phyloP scores from a whole-genome alignment of 2,797 vertebrate species.

The Phoxinus dragarum region DNA sequence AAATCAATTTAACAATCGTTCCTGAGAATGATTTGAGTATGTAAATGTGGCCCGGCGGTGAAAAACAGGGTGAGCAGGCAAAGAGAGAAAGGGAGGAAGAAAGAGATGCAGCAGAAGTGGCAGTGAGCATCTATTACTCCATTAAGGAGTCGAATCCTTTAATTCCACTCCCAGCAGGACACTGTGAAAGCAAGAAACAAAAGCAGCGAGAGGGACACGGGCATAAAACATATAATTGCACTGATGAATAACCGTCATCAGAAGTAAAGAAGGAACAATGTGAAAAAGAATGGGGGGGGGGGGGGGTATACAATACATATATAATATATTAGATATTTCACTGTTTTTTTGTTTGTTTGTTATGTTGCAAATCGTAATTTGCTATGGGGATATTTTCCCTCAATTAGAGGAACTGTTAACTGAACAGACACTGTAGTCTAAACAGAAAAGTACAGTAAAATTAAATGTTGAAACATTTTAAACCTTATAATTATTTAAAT shows the following conservation, averaged over 20 bases:
- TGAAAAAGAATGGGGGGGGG: constrained; percentile 44
- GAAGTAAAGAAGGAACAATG: constrained; percentile 53
- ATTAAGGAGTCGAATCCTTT: constrained; percentile 72
- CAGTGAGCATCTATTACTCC: constrained; percentile 62
- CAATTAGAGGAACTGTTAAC: not conserved
- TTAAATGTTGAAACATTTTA: too few species aligned
- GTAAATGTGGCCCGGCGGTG: constrained; percentile 67
- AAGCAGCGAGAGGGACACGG: constrained; percentile 48
- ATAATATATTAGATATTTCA: not conserved
- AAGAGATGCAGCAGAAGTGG: constrained; percentile 45
- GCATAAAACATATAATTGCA: constrained; percentile 62
- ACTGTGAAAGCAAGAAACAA: constrained; percentile 55
- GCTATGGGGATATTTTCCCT: not conserved
- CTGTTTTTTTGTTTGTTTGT: not conserved
- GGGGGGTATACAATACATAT: not conserved
- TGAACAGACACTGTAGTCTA: too few species aligned
- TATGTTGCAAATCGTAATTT: not conserved
- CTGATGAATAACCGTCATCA: constrained; percentile 64
- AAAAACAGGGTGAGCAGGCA: constrained; percentile 14
- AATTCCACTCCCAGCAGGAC: constrained; percentile 69
- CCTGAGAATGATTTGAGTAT: constrained; percentile 79
- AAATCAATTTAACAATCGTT: constrained; percentile 78
- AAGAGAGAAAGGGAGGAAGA: constrained; percentile 42
- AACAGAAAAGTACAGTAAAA: too few species aligned
- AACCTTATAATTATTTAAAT: too few species aligned